Evolutionary conservation across 2,888 invertebrate genomes (phyloP).

Genomic region (Melanophora roralis): DNA sequence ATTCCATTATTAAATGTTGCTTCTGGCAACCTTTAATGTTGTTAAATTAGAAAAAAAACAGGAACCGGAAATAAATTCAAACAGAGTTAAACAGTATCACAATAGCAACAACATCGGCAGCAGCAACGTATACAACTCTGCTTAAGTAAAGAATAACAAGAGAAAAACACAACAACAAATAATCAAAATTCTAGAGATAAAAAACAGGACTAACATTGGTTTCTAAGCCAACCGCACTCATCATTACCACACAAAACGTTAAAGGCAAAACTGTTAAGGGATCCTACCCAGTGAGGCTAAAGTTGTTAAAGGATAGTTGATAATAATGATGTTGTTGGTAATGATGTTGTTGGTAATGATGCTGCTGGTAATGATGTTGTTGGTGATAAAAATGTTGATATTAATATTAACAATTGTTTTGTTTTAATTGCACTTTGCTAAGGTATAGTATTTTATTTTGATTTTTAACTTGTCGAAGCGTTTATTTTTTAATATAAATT

Average conservation of each 20-base stretch:
- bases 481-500: constrained; percentile 42
- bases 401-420: no score
- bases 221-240: constrained; percentile 61
- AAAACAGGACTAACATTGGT: constrained; percentile 45
- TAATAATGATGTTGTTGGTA: constrained; percentile 15
- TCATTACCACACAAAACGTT: constrained; percentile 36
- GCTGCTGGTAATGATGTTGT: constrained; percentile 44
- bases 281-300: background rate
- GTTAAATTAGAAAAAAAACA: constrained; percentile 33
- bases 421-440: background rate
- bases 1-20: constrained; percentile 25
- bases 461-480: constrained; percentile 33
- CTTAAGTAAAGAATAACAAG: constrained; percentile 11
- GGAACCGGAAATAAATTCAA: constrained; percentile 27
- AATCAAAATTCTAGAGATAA: no score
- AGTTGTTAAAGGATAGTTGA: background rate
- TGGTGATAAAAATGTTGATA: no score
- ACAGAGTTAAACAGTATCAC: background rate
- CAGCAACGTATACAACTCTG: background rate
- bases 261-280: constrained; percentile 7
- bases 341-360: background rate
- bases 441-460: background rate
- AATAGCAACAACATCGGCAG: background rate
- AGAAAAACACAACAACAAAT: background rate
- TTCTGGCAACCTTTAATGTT: constrained; percentile 44